Conservation (phyloP, 2,888 invertebrate genomes). For the Minunthozetes semirufus region DNA sequence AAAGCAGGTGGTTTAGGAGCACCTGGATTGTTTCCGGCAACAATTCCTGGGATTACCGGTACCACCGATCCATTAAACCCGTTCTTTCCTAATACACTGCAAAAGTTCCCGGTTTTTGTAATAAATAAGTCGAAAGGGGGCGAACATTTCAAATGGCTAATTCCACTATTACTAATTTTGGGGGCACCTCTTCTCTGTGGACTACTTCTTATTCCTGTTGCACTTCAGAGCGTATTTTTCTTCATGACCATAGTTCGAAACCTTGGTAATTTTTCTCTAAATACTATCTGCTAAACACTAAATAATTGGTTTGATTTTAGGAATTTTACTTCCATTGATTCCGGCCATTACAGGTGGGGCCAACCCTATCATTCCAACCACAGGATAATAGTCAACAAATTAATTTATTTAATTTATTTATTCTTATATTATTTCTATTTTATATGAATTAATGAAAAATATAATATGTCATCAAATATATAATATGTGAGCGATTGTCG, state of each 20-base stretch:
- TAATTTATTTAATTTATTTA: background rate
- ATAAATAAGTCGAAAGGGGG: constrained; percentile 1
- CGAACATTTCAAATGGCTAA: background rate
- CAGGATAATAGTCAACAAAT: background rate
- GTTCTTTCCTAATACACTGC: background rate
- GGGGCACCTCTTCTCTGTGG: background rate
- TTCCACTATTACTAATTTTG: background rate
- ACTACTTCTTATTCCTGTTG: background rate
- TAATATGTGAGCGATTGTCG: background rate
- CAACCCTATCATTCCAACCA: background rate
- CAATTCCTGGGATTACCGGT: too few relatives aligned
- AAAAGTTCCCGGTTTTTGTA: constrained; percentile 1
- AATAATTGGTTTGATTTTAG: background rate
- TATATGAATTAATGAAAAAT: too few relatives aligned
- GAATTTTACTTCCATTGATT: constrained; percentile 14
- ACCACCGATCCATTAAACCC: background rate
- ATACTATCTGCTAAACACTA: too few relatives aligned
- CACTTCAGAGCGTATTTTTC: background rate
- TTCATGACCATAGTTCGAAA: background rate
- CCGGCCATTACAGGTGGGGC: background rate
- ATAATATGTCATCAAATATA: background rate
- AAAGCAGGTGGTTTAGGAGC: background rate
- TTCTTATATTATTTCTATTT: background rate
- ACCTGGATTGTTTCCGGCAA: too few relatives aligned
- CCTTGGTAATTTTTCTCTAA: constrained; percentile 5